Evolutionary conservation across 2,888 invertebrate genomes (phyloP).

Genomic region (Ommatoiulus sabulosus): DNA sequence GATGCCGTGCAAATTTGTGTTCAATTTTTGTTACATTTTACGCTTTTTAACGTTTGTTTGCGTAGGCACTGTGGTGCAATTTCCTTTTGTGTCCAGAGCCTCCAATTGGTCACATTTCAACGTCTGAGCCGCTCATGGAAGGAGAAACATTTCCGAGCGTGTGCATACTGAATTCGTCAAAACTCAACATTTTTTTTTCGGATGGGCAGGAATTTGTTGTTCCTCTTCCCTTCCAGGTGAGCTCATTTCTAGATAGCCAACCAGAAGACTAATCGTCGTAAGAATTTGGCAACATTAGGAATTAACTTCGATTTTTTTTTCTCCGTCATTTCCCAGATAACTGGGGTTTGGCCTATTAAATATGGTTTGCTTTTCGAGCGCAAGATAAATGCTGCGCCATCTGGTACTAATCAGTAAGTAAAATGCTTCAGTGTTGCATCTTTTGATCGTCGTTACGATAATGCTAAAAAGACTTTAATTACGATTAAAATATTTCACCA

Average conservation of each 20-base stretch:
- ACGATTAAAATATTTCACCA: too few species aligned
- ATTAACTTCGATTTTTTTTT: too few species aligned
- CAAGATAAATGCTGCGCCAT: neutral
- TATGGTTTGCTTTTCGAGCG: slow-evolving; percentile 85
- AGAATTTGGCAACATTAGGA: too few species aligned
- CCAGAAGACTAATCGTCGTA: too few species aligned
- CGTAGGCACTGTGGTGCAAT: slow-evolving; percentile 59
- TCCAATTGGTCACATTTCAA: neutral
- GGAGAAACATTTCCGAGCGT: slow-evolving; percentile 75
- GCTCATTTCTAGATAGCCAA: neutral
- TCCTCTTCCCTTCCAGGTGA: slow-evolving; percentile 78
- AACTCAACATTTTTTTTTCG: slow-evolving; percentile 81
- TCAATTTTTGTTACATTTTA: neutral
- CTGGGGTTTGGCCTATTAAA: slow-evolving; percentile 85
- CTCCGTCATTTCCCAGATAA: slow-evolving; percentile 72
- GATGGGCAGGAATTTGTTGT: slow-evolving; percentile 87
- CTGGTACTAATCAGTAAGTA: neutral
- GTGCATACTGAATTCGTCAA: slow-evolving; percentile 80
- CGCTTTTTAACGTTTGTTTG: neutral
- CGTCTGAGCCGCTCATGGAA: neutral
- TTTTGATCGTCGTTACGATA: too few species aligned
- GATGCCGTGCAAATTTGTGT: neutral
- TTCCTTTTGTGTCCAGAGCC: slow-evolving; percentile 47
- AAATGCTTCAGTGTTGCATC: neutral
- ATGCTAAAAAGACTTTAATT: too few species aligned